phyloP scores from a whole-genome alignment of 2,113 vertebrate genomes.

The Crotalus viridis region DNA sequence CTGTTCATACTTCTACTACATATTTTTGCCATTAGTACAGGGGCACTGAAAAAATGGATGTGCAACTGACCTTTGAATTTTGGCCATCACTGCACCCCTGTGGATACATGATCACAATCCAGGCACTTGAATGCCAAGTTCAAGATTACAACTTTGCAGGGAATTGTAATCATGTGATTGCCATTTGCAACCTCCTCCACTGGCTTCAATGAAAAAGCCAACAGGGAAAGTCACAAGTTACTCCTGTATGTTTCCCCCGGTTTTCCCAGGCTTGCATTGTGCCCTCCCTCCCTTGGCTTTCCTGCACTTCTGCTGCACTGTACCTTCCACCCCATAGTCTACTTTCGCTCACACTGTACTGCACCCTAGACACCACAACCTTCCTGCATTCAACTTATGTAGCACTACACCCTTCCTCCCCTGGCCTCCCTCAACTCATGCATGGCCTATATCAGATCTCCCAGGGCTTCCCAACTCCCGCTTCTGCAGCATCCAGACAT shows the following conservation, averaged over 20 bases:
- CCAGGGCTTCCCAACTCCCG: neutral
- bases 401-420: neutral
- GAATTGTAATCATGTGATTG: neutral
- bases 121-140: neutral
- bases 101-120: neutral
- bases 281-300: neutral
- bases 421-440: neutral
- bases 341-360: neutral
- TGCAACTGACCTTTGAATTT: neutral
- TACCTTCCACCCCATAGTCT: neutral
- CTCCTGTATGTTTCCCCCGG: neutral
- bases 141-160: neutral
- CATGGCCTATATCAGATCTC: neutral
- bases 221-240: neutral
- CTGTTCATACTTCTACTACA: neutral
- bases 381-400: neutral
- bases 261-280: neutral
- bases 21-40: neutral
- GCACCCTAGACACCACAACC: neutral
- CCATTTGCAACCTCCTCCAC: neutral
- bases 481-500: neutral
- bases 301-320: neutral
- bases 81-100: neutral
- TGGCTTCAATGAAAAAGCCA: neutral
- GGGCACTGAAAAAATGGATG: neutral